Base-by-base conservation (phyloP, 2,888 invertebrate genomes). In the Acanthopleura granulata region DNA sequence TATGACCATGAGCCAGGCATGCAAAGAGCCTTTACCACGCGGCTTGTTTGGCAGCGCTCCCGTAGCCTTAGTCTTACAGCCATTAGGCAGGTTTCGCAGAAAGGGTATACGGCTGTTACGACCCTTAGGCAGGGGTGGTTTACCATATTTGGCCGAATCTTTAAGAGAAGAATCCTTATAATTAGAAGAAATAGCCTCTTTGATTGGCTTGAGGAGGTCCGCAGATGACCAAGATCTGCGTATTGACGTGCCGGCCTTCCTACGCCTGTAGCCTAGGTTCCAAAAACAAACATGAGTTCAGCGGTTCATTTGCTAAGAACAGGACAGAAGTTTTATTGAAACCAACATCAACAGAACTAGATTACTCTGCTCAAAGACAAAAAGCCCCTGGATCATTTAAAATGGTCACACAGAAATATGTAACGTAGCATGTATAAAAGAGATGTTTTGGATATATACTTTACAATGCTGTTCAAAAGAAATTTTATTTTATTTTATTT, bases 121-220 rank as follows among this genome's bases (percentile, higher is more conserved):
- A 15, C 66, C 66, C 29, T 15, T 66, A 66, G 66, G 66, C 18
- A 66, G 66, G 22, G 66, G 66, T 22, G 66, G 66, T 66, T 66
- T 66, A 66, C 66, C 66, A 66, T 66, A 66, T 66, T 66, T 66
- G 66, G 66, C 66, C 29, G 66, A 66, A 66, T 66, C 66, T 66
- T 66, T 66, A 66, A 66, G 66, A 66, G 29, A 66, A 66, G 66
- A 66, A 66, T 27, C 66, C 66, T 16, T 27, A 66, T 66, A 27
- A 66, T 66, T 66, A 66, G 66, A 66, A 16, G 66, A 22, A 27
- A 27, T 66, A 15, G 15, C 29, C 29, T 66, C 66, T 66, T 66
- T 62, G 70, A 84, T 83, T 62, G 84, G 83, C 77, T 83, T 83
- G 30, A 82, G 81, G 62, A 85, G 80, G 77, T 84, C 83, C 74